These are phyloP conservation scores for Microcebus jonahi DNA, from an alignment of 2,113 vertebrate species.

Conservation along the genomic window DNA sequence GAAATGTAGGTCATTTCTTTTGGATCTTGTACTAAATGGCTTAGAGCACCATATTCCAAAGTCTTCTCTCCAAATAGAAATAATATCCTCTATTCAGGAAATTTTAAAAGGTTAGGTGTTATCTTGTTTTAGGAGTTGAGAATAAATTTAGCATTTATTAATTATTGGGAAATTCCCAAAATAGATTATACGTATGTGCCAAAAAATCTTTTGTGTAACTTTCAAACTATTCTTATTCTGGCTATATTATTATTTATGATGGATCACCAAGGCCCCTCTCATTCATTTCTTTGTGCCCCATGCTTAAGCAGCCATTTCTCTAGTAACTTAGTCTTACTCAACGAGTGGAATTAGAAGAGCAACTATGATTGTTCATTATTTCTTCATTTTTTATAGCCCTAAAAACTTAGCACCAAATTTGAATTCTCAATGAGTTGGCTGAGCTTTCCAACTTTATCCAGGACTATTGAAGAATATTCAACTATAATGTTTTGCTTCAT, in stretches of 20 bases:
- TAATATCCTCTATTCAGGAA: not conserved
- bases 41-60: slow-evolving; percentile 22
- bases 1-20: slow-evolving; percentile 25
- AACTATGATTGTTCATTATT: not conserved
- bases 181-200: not conserved
- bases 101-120: not conserved
- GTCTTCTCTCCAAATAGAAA: not conserved
- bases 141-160: not conserved
- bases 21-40: not conserved
- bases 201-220: not conserved
- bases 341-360: not conserved
- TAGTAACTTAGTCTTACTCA: not conserved
- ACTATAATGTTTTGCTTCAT: slow-evolving; percentile 30
- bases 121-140: not conserved
- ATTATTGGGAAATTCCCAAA: slow-evolving; percentile 5
- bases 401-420: slow-evolving; percentile 28
- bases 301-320: not conserved
- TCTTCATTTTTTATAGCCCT: not conserved
- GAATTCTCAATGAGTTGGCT: not conserved
- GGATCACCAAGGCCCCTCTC: not conserved
- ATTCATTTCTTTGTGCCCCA: not conserved
- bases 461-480: not conserved
- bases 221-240: not conserved
- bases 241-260: not conserved
- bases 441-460: not conserved